phyloP scores from a whole-genome alignment of 2,113 vertebrate genomes.

The Balaenoptera acutorostrata region DNA sequence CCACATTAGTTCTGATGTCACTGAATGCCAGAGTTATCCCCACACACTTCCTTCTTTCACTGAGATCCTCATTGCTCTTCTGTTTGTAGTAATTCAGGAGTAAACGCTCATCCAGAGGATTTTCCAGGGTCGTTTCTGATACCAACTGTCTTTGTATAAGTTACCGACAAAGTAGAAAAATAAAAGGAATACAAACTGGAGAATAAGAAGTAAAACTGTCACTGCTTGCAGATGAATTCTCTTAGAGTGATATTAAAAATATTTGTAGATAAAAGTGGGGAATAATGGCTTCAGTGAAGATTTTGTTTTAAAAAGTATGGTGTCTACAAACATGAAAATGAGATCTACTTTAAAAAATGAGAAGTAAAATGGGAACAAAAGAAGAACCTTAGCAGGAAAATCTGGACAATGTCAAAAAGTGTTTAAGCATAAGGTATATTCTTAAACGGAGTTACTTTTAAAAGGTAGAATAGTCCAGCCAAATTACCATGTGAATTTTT shows the following conservation, averaged over 20 bases:
- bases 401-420: not conserved
- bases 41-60: not conserved
- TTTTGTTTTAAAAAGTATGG: not conserved
- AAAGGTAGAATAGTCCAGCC: not conserved
- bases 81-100: not conserved
- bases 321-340: not conserved
- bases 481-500: not conserved
- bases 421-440: not conserved
- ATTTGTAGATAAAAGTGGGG: not conserved
- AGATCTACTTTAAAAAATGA: not conserved
- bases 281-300: not conserved
- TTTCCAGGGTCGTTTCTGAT: not conserved
- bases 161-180: not conserved
- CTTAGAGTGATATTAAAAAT: not conserved
- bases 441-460: not conserved
- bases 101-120: not conserved
- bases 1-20: not conserved
- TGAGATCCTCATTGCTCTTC: too few relatives aligned
- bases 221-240: not conserved
- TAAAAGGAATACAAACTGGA: too few relatives aligned
- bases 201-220: too few relatives aligned
- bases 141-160: not conserved
- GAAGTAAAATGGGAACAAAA: not conserved
- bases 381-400: not conserved
- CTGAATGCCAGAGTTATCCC: fast-evolving